Evolutionary conservation across 1,140 invertebrate species (phyloP), one percentile per base, ranked within the genome.

Genomic region (Lepidurus couesii): DNA sequence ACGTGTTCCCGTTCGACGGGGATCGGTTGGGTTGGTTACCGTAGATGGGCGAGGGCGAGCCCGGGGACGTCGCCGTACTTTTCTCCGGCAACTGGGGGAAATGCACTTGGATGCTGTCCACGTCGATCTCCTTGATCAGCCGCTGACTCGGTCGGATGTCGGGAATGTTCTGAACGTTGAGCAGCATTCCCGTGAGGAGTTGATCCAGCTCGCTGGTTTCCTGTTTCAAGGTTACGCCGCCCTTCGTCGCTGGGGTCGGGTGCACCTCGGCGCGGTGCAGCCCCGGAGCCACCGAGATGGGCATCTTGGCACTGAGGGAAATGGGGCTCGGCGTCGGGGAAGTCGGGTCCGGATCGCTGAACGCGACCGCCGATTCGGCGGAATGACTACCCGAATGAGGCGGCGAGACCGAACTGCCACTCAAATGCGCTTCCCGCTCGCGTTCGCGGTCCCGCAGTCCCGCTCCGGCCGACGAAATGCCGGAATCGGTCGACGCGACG

Each of bases 401-500:
- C 10, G 80, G 78, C 21, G 78, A 80, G 1, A 45, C 34, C 79
- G 81, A 75, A 78, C 76, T 75, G 42, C 81, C 53, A 79, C 82
- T 26, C 80, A 81, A 74, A 75, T 76, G 76, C 16, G 24, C 13
- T 73, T 78, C 77, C 74, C 76, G 73, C 42, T 81, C 78, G 53
- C 79, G 79, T 74, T 79, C 78, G 47, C 79, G 78, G 44, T 78
- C 80, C 73, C 73, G 42, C 47, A 77, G 43, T 13, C 79, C 74
- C 34, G 77, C 24, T 42, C 76, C 79, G 43, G 89, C 89, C 78
- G 91, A 92, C 81, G 91, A 92, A 81, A 93, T 93, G 80, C 92
- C 92, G 79, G 91, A 92, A 87, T 94, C 92, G 90, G 93, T 93
- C 82, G 92, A 93, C 82, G 92, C 91, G 81, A 91, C 92, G 85